Base-by-base conservation (phyloP, 1,140 invertebrate species). In the Neotoxoptera formosana region DNA sequence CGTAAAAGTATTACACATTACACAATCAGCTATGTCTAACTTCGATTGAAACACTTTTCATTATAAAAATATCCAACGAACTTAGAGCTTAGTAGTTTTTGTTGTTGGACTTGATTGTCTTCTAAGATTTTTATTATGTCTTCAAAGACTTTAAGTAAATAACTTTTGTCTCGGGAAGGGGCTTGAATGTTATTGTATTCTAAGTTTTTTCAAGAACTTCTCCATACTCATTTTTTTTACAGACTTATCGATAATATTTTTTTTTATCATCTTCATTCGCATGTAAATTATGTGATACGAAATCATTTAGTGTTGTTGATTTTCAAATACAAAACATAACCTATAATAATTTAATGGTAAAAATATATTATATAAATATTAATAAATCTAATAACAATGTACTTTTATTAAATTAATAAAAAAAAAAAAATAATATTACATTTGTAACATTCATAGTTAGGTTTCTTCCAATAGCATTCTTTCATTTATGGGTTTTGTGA, bases 151-250 rank as follows among this genome's bases (percentile, higher is more conserved):
- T 96, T 97, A 0, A 99, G 95, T 87, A 99, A 94, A 94, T 97
- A 41, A 97, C 96, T 91, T 97, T 96, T 1, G 98, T 98, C 90
- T 98, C 96, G 20, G 97, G 96, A 94, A 99, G 98, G 45, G 95
- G 94, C 90, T 97, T 97, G 95, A 99, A 99, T 95, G 98, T 97
- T 96, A 98, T 97, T 9, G 95, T 95, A 9, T 96, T 96, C 98
- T 98, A 99, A 1, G 97, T 98, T 30, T 96, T 94, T 97, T 97
- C 2, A 99, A 95, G 0, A 97, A 97, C 95, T 99, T 99, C 95
- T 99, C 98, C 98, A 99, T 99, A 30, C 96, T 97, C 96, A 98
- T 98, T 96, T 99, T 98, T 95, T 99, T 99, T 0, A 99, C 98
- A 8, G 98, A 98, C 95, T 99, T 99, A 95, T 99, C 98, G 0